Evolutionary conservation across 2,797 vertebrate species (phyloP).

Genomic region (Sebastiscus tertius): DNA sequence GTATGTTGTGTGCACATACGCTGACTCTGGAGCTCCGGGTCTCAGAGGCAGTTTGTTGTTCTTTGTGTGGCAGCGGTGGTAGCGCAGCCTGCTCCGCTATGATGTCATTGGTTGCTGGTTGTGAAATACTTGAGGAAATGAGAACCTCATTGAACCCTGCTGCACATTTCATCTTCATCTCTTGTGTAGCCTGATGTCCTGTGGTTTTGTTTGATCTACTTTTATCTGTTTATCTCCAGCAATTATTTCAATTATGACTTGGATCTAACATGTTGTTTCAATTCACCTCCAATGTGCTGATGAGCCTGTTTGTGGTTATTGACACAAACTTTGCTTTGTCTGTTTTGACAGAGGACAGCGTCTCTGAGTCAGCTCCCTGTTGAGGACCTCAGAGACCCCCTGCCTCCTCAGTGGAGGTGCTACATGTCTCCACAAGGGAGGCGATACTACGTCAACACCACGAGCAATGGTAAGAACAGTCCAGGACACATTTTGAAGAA

Average conservation of each 20-base stretch:
- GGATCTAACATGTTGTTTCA: background rate
- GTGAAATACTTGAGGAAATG: slow-evolving; percentile 69
- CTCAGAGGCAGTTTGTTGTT: slow-evolving; percentile 44
- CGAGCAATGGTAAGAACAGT: slow-evolving; percentile 91
- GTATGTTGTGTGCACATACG: slow-evolving; percentile 16
- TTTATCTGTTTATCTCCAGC: slow-evolving; percentile 11
- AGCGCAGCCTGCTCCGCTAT: slow-evolving; percentile 19
- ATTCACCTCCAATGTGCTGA: background rate
- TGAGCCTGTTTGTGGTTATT: background rate
- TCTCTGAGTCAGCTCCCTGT: slow-evolving; percentile 87
- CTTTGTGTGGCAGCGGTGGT: slow-evolving; percentile 15
- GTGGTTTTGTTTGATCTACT: background rate
- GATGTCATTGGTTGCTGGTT: slow-evolving; percentile 62
- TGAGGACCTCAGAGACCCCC: slow-evolving; percentile 85
- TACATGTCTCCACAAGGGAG: slow-evolving; percentile 96
- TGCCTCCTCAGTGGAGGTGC: slow-evolving; percentile 94
- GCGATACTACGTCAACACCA: slow-evolving; percentile 95
- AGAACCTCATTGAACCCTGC: slow-evolving; percentile 48
- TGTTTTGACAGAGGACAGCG: slow-evolving; percentile 87
- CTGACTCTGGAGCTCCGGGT: background rate
- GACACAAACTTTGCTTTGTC: slow-evolving; percentile 7
- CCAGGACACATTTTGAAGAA: background rate
- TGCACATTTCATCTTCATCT: slow-evolving; percentile 4
- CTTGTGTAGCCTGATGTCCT: background rate
- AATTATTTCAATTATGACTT: background rate